phyloP scores from a whole-genome alignment of 2,797 vertebrate genomes.

The Aulostomus chinensis region DNA sequence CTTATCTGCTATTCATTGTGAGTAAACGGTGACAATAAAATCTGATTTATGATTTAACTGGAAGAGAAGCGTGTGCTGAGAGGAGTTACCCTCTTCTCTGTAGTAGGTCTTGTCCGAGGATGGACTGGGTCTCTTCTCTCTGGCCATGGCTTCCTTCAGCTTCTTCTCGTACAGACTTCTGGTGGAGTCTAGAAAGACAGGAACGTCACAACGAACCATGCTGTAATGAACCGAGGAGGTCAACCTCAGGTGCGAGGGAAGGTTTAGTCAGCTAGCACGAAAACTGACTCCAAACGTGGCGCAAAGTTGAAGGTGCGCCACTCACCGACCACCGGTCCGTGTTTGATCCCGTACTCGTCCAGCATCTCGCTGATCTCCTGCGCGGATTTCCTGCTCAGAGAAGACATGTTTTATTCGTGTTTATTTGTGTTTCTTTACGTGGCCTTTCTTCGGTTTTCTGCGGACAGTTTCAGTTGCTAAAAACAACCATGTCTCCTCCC shows the following conservation, averaged over 20 bases:
- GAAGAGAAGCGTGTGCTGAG: background rate
- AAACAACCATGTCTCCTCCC: slow-evolving; percentile 16
- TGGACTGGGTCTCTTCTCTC: slow-evolving; percentile 35
- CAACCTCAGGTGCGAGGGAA: background rate
- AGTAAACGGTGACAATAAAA: too few species aligned
- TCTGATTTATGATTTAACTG: too few species aligned
- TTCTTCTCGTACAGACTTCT: slow-evolving; percentile 80
- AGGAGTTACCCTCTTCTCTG: slow-evolving; percentile 73
- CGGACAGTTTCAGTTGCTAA: slow-evolving; percentile 8
- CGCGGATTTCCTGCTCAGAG: slow-evolving; percentile 55
- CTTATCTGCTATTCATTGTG: too few species aligned
- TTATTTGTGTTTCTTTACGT: rapidly evolving
- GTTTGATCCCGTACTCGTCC: slow-evolving; percentile 80
- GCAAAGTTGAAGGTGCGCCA: background rate
- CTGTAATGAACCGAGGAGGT: background rate
- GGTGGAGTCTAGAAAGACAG: slow-evolving; percentile 63
- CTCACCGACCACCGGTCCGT: slow-evolving; percentile 82
- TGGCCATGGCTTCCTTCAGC: slow-evolving; percentile 76
- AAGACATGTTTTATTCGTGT: slow-evolving; percentile 29
- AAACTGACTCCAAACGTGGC: slow-evolving; percentile 18
- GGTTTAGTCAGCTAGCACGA: background rate
- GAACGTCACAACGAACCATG: background rate
- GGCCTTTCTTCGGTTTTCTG: slow-evolving; percentile 1
- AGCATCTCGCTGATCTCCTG: slow-evolving; percentile 70
- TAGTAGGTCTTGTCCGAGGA: slow-evolving; percentile 71